Conservation (phyloP, 2,113 vertebrate species). For the Spheniscus mendiculus region DNA sequence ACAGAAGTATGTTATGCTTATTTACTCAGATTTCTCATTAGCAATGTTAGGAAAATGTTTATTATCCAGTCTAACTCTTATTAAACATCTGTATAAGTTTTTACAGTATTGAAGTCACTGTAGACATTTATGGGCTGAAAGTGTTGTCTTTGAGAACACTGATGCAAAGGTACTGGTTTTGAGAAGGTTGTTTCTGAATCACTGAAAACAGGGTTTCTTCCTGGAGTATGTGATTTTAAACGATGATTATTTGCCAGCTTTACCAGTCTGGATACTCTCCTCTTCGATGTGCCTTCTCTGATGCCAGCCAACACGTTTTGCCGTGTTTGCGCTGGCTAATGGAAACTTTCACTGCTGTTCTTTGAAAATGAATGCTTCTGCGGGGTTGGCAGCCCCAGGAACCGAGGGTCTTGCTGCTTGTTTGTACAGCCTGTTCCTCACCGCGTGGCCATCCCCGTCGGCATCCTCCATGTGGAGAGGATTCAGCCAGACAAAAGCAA, state of each 20-base stretch:
- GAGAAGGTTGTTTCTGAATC: neutral
- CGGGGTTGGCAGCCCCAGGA: neutral
- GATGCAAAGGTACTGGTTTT: neutral
- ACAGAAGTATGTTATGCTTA: neutral
- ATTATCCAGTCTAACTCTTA: neutral
- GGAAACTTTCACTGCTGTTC: neutral
- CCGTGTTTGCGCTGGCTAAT: fast-evolving
- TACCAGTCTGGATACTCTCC: neutral
- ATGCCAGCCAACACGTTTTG: neutral
- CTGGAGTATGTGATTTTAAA: neutral
- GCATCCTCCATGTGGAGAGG: neutral
- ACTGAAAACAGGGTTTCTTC: neutral
- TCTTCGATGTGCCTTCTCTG: neutral
- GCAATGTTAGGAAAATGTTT: neutral
- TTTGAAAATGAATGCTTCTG: fast-evolving
- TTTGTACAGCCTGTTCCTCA: neutral
- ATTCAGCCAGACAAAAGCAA: neutral
- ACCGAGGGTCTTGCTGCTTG: fast-evolving
- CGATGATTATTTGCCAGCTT: neutral
- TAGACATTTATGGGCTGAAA: neutral
- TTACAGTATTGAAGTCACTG: neutral
- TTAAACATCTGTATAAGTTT: neutral
- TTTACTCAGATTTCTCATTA: neutral
- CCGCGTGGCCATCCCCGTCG: fast-evolving
- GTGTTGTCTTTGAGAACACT: neutral